These are phyloP conservation scores for Synergus umbraculus DNA, from an alignment of 2,888 invertebrate species.

Conservation along the genomic window DNA sequence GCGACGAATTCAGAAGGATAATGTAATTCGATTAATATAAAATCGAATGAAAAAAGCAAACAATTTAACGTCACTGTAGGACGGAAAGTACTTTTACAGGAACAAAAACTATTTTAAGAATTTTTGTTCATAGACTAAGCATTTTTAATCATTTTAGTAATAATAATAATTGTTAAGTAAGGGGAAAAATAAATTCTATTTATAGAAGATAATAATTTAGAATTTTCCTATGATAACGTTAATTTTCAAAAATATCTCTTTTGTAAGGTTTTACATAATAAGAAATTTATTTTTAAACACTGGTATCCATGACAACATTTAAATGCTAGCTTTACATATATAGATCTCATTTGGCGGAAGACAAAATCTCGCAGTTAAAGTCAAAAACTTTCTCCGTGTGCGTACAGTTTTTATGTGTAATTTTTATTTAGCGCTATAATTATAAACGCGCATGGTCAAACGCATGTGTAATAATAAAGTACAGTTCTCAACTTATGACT, in stretches of 20 bases:
- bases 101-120: neutral
- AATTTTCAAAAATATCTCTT: neutral
- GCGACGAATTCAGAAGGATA: neutral
- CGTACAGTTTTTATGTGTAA: neutral
- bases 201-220: neutral
- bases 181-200: neutral
- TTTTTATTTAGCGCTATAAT: conserved; percentile 10
- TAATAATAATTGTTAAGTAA: too few relatives aligned
- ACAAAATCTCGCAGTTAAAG: neutral
- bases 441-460: conserved; percentile 29
- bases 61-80: neutral
- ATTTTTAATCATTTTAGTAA: neutral
- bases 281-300: conserved; percentile 29
- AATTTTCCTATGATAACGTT: neutral
- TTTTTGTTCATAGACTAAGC: neutral
- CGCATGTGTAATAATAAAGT: neutral
- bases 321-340: conserved; percentile 10
- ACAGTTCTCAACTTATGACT: neutral
- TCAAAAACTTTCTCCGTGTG: neutral
- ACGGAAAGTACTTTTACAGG: neutral
- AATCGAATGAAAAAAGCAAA: neutral
- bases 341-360: neutral
- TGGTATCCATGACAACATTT: neutral
- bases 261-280: neutral
- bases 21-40: neutral